Evolutionary conservation across 2,113 vertebrate genomes (phyloP).

Genomic region (Vombatus ursinus): DNA sequence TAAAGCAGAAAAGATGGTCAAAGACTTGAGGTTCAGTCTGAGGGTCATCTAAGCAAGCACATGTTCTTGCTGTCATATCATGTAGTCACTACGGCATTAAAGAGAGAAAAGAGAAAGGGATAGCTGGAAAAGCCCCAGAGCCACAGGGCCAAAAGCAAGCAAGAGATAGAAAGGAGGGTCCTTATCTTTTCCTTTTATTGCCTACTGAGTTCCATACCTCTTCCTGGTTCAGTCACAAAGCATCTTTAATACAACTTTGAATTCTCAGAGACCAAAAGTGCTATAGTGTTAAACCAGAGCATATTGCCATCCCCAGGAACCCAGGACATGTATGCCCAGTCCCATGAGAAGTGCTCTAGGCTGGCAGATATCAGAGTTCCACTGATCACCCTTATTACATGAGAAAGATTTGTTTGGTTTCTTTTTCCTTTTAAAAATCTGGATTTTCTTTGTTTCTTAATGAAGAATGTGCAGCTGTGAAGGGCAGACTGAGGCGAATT

Average conservation of each 20-base stretch:
- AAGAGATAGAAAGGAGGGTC: neutral
- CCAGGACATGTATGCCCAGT: neutral
- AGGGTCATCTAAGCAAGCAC: neutral
- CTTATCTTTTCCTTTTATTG: neutral
- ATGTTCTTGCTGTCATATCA: neutral
- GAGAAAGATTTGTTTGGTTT: conserved; percentile 34
- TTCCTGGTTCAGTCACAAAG: neutral
- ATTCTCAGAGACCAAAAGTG: neutral
- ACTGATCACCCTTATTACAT: neutral
- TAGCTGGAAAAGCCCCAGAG: neutral
- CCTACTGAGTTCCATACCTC: neutral
- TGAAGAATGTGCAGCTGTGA: conserved; percentile 9
- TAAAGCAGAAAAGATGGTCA: neutral
- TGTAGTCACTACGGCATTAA: neutral
- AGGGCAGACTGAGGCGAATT: neutral
- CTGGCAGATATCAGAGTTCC: neutral
- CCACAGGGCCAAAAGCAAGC: neutral
- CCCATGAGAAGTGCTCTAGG: neutral
- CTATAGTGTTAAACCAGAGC: neutral
- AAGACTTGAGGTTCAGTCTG: neutral
- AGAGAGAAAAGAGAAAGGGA: neutral
- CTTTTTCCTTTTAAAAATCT: conserved; percentile 41
- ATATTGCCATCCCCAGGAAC: neutral
- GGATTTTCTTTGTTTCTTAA: conserved; percentile 61
- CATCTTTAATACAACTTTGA: neutral